Percentiles rank a stretch among this genome's conserved stretches.
Conservation (phyloP, 2,888 invertebrate genomes). For the Acleris literana region DNA sequence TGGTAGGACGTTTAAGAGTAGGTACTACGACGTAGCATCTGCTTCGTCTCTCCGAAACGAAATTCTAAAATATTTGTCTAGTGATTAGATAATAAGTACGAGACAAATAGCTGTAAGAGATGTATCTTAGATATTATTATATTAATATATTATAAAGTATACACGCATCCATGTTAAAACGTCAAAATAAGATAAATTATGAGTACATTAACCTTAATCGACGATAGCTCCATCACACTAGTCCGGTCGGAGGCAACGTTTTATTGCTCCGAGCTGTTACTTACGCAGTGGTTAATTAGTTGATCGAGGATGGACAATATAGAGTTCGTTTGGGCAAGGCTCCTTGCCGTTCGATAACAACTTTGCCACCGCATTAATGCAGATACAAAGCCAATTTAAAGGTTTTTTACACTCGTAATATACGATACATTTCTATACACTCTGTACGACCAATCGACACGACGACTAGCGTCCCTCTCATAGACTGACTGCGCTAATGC, state of each 20-base stretch:
- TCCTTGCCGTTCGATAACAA: not conserved
- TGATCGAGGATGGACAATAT: not conserved
- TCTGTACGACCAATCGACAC: too few species aligned
- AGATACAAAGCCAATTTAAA: not conserved
- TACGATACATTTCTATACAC: too few species aligned
- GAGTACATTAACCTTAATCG: conserved; percentile 17
- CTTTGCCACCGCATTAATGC: not conserved
- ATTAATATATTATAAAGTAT: conserved; percentile 41
- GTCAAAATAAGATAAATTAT: conserved; percentile 30
- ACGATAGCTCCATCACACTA: conserved; percentile 17
- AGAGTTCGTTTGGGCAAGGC: not conserved
- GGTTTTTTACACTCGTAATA: too few species aligned
- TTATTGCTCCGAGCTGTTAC: conserved; percentile 8
- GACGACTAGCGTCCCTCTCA: too few species aligned
- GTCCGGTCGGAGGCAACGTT: conserved; percentile 13
- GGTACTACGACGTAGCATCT: conserved; percentile 52
- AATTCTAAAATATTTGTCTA: conserved; percentile 79
- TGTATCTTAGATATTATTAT: conserved; percentile 43
- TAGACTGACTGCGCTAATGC: too few species aligned
- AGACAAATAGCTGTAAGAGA: conserved; percentile 50
- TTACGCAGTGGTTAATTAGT: not conserved
- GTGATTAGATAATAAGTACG: conserved; percentile 64
- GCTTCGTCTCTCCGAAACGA: conserved; percentile 73
- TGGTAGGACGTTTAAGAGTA: conserved; percentile 56
- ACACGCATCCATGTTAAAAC: conserved; percentile 41